Evolutionary conservation across 2,113 vertebrate species (phyloP).

Genomic region (Gymnobelideus leadbeateri): DNA sequence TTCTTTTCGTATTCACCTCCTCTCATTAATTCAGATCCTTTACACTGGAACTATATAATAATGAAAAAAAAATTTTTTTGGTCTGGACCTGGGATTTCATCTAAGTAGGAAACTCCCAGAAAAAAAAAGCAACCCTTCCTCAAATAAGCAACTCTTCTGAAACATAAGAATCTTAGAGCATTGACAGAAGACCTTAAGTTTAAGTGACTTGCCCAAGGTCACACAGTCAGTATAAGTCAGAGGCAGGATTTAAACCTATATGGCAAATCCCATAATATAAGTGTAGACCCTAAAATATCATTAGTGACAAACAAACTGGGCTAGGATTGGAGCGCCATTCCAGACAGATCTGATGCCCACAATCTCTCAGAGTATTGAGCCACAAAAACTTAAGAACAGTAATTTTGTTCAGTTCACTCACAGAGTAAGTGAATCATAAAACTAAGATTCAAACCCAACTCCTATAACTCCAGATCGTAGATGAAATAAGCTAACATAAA

Average conservation of each 20-base stretch:
- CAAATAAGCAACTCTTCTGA: background rate
- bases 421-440: background rate
- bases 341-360: background rate
- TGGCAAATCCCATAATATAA: background rate
- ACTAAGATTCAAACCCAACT: background rate
- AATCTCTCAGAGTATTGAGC: background rate
- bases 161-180: background rate
- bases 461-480: background rate
- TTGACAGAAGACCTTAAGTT: background rate
- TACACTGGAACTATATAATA: background rate
- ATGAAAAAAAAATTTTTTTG: background rate
- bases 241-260: background rate
- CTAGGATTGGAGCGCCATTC: background rate
- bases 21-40: background rate
- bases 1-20: background rate
- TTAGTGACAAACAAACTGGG: background rate
- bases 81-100: background rate
- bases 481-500: background rate
- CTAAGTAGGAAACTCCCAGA: background rate
- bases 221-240: background rate
- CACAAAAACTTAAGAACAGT: background rate
- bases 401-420: background rate
- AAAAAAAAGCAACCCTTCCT: background rate
- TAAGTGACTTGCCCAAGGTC: background rate
- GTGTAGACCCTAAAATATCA: background rate